Evolutionary conservation across 2,888 invertebrate species (phyloP).

Genomic region (Oeneis ivallda): DNA sequence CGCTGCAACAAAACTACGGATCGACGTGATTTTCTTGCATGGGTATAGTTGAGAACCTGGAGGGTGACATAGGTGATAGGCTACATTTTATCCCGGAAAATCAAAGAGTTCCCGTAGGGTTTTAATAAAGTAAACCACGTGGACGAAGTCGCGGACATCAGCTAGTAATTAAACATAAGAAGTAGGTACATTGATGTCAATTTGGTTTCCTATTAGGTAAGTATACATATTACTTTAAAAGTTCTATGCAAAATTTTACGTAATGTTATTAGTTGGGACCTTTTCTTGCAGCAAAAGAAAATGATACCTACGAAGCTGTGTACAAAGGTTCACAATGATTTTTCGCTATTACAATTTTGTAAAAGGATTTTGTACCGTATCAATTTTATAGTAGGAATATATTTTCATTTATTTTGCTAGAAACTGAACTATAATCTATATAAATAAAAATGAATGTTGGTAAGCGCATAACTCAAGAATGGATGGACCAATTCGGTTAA

Average conservation of each 20-base stretch:
- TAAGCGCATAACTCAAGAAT: too few relatives aligned
- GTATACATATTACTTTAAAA: constrained; percentile 11
- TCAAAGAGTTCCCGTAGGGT: too few relatives aligned
- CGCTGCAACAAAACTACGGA: too few relatives aligned
- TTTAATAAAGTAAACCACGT: too few relatives aligned
- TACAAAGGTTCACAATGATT: constrained; percentile 14
- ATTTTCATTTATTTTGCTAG: not conserved
- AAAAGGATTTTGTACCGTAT: constrained; percentile 2
- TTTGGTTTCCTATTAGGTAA: not conserved
- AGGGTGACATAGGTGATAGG: too few relatives aligned
- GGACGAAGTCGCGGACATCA: too few relatives aligned
- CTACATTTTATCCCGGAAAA: too few relatives aligned
- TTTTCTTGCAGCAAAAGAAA: constrained; percentile 15
- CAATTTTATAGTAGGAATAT: not conserved
- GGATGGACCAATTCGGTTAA: too few relatives aligned
- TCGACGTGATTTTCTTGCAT: too few relatives aligned
- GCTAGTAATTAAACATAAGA: too few relatives aligned
- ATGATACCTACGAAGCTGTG: not conserved
- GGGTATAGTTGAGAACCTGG: too few relatives aligned
- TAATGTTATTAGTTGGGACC: constrained; percentile 24
- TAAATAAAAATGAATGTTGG: too few relatives aligned
- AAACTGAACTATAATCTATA: not conserved
- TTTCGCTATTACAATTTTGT: constrained; percentile 15
- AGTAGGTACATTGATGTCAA: not conserved
- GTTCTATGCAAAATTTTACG: constrained; percentile 16